Base-by-base conservation (phyloP, 2,888 invertebrate genomes). In the Agriopis marginaria region DNA sequence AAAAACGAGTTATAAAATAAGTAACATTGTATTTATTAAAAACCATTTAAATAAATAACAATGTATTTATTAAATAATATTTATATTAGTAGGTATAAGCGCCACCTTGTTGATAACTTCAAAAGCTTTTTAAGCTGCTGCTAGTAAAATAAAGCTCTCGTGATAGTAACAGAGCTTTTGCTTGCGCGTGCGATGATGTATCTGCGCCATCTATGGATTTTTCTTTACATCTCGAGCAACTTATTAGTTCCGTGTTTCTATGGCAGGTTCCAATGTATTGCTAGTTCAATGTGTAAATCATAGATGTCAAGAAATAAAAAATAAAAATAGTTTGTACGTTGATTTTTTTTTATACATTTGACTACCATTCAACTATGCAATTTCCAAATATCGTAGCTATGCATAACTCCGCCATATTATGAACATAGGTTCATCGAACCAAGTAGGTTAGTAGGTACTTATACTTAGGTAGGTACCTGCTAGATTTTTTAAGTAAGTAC, bases 111-210 rank as follows among this genome's bases (percentile, higher is more conserved):
- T 0, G 49, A 53, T 42, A 44, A 11, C 53, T 8, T 14, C 4
- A 10, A 44, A 60, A 68, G 49, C 55, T 51, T 53, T 23, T 42
- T 12, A 55, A 58, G 17, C 12, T 47, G 7, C 8, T 32, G 17
- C 14, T 14, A 23, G 32, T 7, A 58, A n/a, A 23, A 12, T 12
- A 23, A 23, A 45, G 12, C 7, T 45, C 23, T 12, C 2, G 17
- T 11, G 0, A 0, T 17, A 9, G 8, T 10, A 17, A 8, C 10
- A 0, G 2, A 54, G 32, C 11, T 12, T 54, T 54, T 7, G 6
- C 7, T 45, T 58, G 62, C 66, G 66, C 61, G 11, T 55, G 55
- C 66, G 66, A 66, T 17, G 49, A 12, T 1, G 32, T n/a, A 8
- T 0, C 45, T 54, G 39, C 53, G 63, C 44, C 63, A 63, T 63